Base-by-base conservation (phyloP, 2,797 vertebrate species). In the Acanthopagrus latus region DNA sequence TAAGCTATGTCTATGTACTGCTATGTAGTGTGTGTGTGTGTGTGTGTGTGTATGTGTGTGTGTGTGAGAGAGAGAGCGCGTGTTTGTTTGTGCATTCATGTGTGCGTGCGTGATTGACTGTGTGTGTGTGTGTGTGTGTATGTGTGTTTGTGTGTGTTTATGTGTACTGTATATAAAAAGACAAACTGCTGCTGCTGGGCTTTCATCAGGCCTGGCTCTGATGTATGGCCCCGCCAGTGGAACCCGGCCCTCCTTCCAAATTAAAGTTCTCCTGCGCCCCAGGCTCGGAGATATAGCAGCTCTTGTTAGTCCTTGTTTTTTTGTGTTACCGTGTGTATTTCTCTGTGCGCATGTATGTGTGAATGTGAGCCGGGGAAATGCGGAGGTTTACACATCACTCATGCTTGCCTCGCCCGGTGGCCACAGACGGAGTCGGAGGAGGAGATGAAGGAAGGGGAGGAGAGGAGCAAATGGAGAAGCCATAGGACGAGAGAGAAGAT, bases 191-290 rank as follows among this genome's bases (percentile, higher is more conserved):
- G 23, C 20, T 64, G 25, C 51, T 59, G 63, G 44, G 63, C 57
- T 80, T 76, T 63, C 41, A 70, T 58, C 43, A 48, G 13, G 46
- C 43, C 17, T 2, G 41, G 8, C 58, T 80, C 12, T 72, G 64
- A 80, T 83, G 2, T 76, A 74, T 82, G 27, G 51, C 55, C 67
- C 68, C 7, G 2, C 48, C 50, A 20, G 7, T 29, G 29, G 21
- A 68, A 52, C 17, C 27, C 0, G 20, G 16, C 44, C 55, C 64
- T 71, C 56, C 81, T 70, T 54, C 67, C 68, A 83, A 86, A 83
- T 86, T 65, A 83, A 75, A 79, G 48, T 48, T 75, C 27, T 27
- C 20, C 20, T 72, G 63, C 47, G 80, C 65, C 52, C 55, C 55
- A 20, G 38, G 44, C 60, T 50, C n/a, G 8, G 56, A 80, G 44